Conservation (phyloP, 1,140 invertebrate genomes). For the Aphaenogaster rudis region DNA sequence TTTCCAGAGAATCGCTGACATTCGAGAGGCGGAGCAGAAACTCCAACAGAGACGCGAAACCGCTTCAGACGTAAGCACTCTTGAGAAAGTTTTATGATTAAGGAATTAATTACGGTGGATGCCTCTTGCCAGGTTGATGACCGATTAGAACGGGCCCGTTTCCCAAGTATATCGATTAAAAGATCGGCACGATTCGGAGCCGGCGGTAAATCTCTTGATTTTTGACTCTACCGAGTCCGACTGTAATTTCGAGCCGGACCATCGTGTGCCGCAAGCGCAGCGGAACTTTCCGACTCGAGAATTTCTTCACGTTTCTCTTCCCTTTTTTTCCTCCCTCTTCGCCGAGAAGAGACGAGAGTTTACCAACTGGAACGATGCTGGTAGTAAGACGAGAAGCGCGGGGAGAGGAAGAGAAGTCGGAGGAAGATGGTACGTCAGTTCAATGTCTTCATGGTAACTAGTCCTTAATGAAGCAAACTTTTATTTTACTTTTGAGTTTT, state of each 20-base stretch:
- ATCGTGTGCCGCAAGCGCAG: constrained; percentile 10
- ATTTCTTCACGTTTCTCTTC: constrained; percentile 57
- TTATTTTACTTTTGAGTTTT: constrained; percentile 74
- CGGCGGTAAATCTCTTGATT: constrained; percentile 61
- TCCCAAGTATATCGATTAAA: constrained; percentile 67
- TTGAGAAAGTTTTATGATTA: constrained; percentile 78
- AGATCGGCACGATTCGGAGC: constrained; percentile 24
- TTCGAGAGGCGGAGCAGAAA: constrained; percentile 62
- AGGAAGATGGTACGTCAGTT: constrained; percentile 67
- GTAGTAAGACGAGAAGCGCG: constrained; percentile 66
- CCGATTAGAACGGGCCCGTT: constrained; percentile 67
- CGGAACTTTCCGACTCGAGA: constrained; percentile 58
- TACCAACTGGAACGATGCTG: constrained; percentile 72
- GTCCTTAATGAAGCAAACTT: constrained; percentile 77
- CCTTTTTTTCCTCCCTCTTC: not conserved
- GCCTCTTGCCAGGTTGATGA: constrained; percentile 58
- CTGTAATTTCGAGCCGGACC: constrained; percentile 57
- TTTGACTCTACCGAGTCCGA: constrained; percentile 37
- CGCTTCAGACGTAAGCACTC: constrained; percentile 47
- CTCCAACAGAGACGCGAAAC: constrained; percentile 55
- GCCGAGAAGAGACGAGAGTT: constrained; percentile 54
- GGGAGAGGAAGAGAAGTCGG: not conserved
- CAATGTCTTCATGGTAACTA: constrained; percentile 76
- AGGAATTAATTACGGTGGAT: constrained; percentile 73
- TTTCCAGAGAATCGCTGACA: constrained; percentile 63